phyloP scores from a whole-genome alignment of 2,797 vertebrate species.

The Sebastiscus tertius region DNA sequence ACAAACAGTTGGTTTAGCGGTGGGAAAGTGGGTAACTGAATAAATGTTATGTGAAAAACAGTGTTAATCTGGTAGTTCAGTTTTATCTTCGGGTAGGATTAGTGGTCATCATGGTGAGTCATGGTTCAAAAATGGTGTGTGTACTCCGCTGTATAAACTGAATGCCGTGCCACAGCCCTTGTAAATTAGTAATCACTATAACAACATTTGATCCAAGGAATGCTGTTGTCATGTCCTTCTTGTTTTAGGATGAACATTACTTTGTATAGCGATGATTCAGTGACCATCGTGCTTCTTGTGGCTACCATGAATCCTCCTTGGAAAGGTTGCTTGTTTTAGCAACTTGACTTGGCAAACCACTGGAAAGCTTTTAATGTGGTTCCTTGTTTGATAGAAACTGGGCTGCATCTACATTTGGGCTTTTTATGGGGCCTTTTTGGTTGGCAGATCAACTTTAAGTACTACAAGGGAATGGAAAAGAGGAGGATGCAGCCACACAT shows the following conservation, averaged over 20 bases:
- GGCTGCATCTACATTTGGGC: conserved; percentile 46
- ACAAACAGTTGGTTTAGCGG: conserved; percentile 14
- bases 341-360: conserved; percentile 65
- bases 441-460: conserved; percentile 39
- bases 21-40: conserved; percentile 20
- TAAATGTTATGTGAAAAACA: conserved; percentile 25
- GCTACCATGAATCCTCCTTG: conserved; percentile 53
- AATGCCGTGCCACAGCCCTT: conserved; percentile 24
- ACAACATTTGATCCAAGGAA: conserved; percentile 44
- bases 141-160: conserved; percentile 23
- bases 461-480: conserved; percentile 39
- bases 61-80: conserved; percentile 27
- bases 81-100: conserved; percentile 26
- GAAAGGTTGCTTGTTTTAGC: conserved; percentile 63
- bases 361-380: conserved; percentile 61
- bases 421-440: conserved; percentile 45
- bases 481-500: conserved; percentile 28
- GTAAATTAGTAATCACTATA: conserved; percentile 42
- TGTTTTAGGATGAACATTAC: conserved; percentile 38
- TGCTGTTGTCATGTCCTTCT: conserved; percentile 30
- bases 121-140: conserved; percentile 40
- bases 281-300: conserved; percentile 53
- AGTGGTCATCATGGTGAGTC: conserved; percentile 43
- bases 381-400: conserved; percentile 57
- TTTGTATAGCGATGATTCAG: conserved; percentile 58